A percentile compares a stretch with the other conserved stretches of the same genome.
These are phyloP conservation scores for Drosophila lacicola DNA, from an alignment of 2,888 invertebrate genomes.

Conservation along the genomic window DNA sequence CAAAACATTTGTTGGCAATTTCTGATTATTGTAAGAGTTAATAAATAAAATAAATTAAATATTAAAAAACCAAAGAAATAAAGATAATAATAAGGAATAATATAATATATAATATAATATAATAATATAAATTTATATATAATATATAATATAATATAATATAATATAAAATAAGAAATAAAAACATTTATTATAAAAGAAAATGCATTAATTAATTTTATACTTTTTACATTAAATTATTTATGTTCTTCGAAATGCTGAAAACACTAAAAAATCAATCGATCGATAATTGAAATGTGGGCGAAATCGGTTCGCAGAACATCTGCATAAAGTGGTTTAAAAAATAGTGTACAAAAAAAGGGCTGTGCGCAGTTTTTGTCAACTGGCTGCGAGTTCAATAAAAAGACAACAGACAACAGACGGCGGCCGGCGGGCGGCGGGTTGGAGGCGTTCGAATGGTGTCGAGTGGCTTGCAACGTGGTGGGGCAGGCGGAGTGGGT, in stretches of 20 bases:
- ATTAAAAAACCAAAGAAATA: background rate
- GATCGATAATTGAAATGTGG: background rate
- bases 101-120: too few species aligned
- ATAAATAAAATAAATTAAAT: background rate
- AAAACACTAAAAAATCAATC: too few species aligned
- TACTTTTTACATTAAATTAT: background rate
- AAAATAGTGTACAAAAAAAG: slow-evolving; percentile 9
- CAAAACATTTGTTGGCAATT: background rate
- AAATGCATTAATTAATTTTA: too few species aligned
- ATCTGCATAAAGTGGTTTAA: background rate
- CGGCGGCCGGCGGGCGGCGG: slow-evolving; percentile 4
- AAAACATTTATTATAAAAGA: too few species aligned
- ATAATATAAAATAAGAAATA: too few species aligned
- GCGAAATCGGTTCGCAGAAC: slow-evolving; percentile 14
- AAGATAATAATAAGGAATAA: background rate
- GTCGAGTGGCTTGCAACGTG: slow-evolving; percentile 39
- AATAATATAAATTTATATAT: too few species aligned
- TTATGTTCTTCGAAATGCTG: background rate
- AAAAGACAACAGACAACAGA: slow-evolving; percentile 47
- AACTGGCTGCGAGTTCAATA: slow-evolving; percentile 58
- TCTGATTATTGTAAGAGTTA: too few species aligned
- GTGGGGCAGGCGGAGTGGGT: slow-evolving; percentile 23
- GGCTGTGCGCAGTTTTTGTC: slow-evolving; percentile 52
- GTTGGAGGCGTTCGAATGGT: slow-evolving; percentile 35
- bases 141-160: too few species aligned